phyloP scores from a whole-genome alignment of 2,888 invertebrate species.

The Tinea trinotella region DNA sequence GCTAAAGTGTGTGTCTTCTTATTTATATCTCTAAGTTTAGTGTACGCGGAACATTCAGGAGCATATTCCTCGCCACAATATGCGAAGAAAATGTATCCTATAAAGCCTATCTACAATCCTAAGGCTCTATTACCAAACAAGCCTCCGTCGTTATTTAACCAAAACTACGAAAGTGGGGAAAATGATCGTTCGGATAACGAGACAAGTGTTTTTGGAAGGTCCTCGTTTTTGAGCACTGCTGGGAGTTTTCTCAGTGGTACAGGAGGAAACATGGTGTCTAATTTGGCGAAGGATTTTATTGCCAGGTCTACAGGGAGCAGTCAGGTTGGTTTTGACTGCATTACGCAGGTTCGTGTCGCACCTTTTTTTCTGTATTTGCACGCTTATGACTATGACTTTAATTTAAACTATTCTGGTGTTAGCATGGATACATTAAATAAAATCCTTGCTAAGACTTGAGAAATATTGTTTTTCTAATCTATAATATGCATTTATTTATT shows the following conservation, averaged over 20 bases:
- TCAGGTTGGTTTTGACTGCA: constrained; percentile 76
- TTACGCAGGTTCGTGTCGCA: constrained; percentile 66
- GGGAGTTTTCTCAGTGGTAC: constrained; percentile 55
- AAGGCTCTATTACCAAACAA: constrained; percentile 48
- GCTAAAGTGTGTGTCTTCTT: constrained; percentile 29
- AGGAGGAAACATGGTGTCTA: constrained; percentile 68
- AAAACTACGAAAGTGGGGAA: constrained; percentile 24
- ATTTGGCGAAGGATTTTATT: constrained; percentile 77
- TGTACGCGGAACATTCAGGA: constrained; percentile 52
- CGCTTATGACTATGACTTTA: too few relatives aligned
- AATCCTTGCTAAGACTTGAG: too few relatives aligned
- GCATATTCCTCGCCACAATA: constrained; percentile 68
- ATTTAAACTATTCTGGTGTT: too few relatives aligned
- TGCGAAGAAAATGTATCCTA: constrained; percentile 62
- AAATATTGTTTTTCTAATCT: too few relatives aligned
- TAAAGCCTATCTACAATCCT: constrained; percentile 39
- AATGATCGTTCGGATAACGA: constrained; percentile 43
- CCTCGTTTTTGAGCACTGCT: constrained; percentile 52
- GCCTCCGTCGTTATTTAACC: constrained; percentile 37
- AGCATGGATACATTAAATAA: too few relatives aligned
- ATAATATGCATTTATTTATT: not conserved
- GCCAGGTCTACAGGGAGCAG: constrained; percentile 79
- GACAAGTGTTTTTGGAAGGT: constrained; percentile 44
- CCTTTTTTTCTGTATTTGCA: constrained; percentile 39
- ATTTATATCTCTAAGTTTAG: constrained; percentile 21